Conservation (phyloP, 2,113 vertebrate genomes). For the Podarcis cretensis region DNA sequence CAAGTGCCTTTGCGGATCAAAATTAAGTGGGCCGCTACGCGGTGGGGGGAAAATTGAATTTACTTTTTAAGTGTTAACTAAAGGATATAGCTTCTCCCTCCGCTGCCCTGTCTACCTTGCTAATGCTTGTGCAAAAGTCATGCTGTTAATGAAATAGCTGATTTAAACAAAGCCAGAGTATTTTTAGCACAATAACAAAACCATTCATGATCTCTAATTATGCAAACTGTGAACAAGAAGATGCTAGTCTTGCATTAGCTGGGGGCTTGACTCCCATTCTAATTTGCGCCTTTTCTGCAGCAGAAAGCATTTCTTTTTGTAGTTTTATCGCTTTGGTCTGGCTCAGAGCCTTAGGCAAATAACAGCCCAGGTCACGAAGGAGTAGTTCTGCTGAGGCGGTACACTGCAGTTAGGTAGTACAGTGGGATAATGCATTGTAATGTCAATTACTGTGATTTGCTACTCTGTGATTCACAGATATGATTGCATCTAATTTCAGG, state of each 20-base stretch:
- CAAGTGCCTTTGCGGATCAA: constrained; percentile 6
- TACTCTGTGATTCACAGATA: constrained; percentile 73
- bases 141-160: constrained; percentile 69
- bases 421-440: constrained; percentile 54
- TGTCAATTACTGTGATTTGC: constrained; percentile 72
- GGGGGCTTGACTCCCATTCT: constrained; percentile 64
- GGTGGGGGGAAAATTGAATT: constrained; percentile 21
- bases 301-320: constrained; percentile 55
- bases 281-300: constrained; percentile 55
- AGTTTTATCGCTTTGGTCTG: constrained; percentile 10
- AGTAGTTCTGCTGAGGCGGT: constrained; percentile 52
- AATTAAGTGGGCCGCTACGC: constrained; percentile 8
- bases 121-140: constrained; percentile 64
- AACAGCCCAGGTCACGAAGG: constrained; percentile 48
- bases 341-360: constrained; percentile 34
- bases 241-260: constrained; percentile 58
- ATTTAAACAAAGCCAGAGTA: constrained; percentile 67
- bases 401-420: constrained; percentile 53
- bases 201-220: constrained; percentile 66
- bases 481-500: constrained; percentile 75
- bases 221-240: constrained; percentile 67
- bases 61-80: constrained; percentile 59
- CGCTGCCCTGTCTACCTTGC: constrained; percentile 46
- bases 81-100: constrained; percentile 51
- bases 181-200: constrained; percentile 71